phyloP scores from a whole-genome alignment of 2,113 vertebrate species.

The Eurypyga helias region DNA sequence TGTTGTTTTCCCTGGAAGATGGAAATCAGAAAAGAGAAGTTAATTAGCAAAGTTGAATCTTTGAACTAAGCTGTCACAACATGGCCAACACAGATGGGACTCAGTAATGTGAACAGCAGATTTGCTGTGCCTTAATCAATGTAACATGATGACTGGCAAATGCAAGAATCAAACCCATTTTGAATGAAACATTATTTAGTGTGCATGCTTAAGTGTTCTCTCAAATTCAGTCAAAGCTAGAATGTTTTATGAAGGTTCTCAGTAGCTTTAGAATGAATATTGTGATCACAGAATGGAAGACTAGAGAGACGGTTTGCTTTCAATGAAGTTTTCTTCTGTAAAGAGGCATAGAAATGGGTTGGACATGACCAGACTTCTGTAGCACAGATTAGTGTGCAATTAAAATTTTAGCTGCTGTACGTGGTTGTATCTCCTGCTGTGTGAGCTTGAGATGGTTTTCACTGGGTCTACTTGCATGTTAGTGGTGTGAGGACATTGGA shows the following conservation, averaged over 20 bases:
- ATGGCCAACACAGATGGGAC: neutral
- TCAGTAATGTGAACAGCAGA: neutral
- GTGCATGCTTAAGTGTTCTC: neutral
- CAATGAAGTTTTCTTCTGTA: neutral
- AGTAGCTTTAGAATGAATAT: neutral
- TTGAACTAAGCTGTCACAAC: neutral
- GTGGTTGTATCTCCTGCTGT: neutral
- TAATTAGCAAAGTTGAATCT: neutral
- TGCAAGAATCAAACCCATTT: neutral
- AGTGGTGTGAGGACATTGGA: neutral
- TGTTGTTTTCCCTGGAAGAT: neutral
- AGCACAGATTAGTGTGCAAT: neutral
- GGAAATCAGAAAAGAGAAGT: neutral
- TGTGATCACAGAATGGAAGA: neutral
- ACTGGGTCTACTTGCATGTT: fast-evolving
- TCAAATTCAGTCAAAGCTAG: neutral
- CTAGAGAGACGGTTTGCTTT: neutral
- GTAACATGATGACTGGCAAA: neutral
- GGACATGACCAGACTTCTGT: neutral
- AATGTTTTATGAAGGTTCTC: neutral
- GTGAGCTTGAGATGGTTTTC: neutral
- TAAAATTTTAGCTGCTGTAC: neutral
- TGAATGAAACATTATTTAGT: neutral
- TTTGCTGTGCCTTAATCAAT: neutral
- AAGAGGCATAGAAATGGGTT: neutral